Percentiles rank a stretch among this genome's conserved stretches.
Evolutionary conservation across 2,888 invertebrate genomes (phyloP).

Genomic region (Acrobasis suavella): DNA sequence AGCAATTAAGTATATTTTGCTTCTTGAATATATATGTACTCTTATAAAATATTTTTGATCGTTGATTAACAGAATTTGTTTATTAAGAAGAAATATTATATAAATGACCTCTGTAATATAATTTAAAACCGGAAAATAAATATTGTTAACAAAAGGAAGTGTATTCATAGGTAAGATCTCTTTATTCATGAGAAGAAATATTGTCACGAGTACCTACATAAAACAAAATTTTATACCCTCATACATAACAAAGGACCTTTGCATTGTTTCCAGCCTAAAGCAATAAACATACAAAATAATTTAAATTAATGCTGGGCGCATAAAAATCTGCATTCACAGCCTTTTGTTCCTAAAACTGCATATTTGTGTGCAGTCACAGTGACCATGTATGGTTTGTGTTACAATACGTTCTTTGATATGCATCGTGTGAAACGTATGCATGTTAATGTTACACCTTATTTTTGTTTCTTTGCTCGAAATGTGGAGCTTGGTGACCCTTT

Average conservation of each 20-base stretch:
- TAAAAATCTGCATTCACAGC: slow-evolving; percentile 15
- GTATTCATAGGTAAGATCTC: background rate
- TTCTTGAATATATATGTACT: background rate
- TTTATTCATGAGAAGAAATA: background rate
- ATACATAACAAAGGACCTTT: slow-evolving; percentile 4
- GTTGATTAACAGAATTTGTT: no score
- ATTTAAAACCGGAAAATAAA: no score
- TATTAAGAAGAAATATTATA: no score
- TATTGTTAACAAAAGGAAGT: no score
- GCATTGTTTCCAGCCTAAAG: slow-evolving; percentile 11
- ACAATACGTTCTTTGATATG: slow-evolving; percentile 5
- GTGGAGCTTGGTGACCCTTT: no score
- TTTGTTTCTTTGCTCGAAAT: no score
- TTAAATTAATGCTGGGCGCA: slow-evolving; percentile 14
- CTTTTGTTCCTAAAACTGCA: slow-evolving; percentile 19
- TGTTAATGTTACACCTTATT: background rate
- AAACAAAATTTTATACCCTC: background rate
- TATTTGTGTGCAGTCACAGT: slow-evolving; percentile 11
- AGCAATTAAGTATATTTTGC: slow-evolving; percentile 3
- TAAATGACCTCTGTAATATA: no score
- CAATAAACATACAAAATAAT: slow-evolving; percentile 10
- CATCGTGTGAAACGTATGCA: background rate
- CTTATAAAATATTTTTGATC: no score
- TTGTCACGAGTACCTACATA: background rate
- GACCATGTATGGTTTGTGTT: slow-evolving; percentile 2